Conservation (phyloP, 2,888 invertebrate genomes). For the Venusia cambrica region DNA sequence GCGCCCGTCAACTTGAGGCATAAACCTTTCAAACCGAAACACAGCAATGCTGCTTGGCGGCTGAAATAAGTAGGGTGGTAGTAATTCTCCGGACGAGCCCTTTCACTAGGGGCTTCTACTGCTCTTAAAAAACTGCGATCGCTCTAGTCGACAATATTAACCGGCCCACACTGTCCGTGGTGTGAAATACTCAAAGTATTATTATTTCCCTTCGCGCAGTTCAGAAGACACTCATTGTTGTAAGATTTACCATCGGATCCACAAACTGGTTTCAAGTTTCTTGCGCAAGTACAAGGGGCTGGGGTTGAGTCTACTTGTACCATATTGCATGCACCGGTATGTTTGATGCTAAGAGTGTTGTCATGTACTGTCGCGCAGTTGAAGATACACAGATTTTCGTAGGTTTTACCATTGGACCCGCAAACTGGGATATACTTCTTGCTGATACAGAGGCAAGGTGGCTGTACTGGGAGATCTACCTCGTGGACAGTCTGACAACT, state of each 20-base stretch:
- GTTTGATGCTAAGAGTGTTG: slow-evolving; percentile 22
- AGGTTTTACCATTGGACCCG: slow-evolving; percentile 81
- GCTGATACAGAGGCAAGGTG: slow-evolving; percentile 23
- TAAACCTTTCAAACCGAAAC: too few species aligned
- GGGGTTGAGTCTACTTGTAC: slow-evolving; percentile 21
- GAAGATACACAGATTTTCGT: slow-evolving; percentile 40
- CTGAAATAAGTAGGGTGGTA: too few species aligned
- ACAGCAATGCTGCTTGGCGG: too few species aligned
- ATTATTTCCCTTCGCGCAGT: slow-evolving; percentile 25
- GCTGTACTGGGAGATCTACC: not conserved
- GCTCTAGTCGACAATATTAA: slow-evolving; percentile 4
- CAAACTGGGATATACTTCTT: slow-evolving; percentile 30
- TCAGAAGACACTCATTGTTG: slow-evolving; percentile 80
- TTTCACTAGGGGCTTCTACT: too few species aligned
- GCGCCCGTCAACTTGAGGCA: too few species aligned
- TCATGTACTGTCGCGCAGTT: slow-evolving; percentile 34
- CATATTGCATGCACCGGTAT: slow-evolving; percentile 27
- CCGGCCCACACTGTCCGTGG: slow-evolving; percentile 25
- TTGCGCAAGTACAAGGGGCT: slow-evolving; percentile 29
- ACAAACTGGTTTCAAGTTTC: slow-evolving; percentile 46
- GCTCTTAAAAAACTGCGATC: too few species aligned
- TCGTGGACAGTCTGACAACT: not conserved
- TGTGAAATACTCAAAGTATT: slow-evolving; percentile 24
- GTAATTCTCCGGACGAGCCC: too few species aligned
- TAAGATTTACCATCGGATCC: slow-evolving; percentile 87